Percentiles rank a stretch among this genome's conserved stretches.
Evolutionary conservation across 2,113 vertebrate genomes (phyloP).

Genomic region (Aleadryas rufinucha): DNA sequence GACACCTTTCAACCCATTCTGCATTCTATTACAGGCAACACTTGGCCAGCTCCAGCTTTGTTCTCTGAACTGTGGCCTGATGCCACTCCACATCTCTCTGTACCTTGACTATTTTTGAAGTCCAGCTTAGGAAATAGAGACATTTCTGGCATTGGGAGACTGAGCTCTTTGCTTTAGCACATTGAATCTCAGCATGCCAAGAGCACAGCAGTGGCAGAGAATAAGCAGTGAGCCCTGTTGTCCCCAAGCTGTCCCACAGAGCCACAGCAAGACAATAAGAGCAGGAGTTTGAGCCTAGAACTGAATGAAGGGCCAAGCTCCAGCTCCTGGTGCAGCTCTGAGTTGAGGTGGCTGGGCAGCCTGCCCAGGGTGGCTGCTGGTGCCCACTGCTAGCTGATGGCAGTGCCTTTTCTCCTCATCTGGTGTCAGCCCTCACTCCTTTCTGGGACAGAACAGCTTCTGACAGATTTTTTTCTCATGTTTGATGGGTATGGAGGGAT

Average conservation of each 20-base stretch:
- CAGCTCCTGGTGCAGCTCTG: neutral
- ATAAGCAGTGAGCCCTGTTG: neutral
- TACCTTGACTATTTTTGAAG: neutral
- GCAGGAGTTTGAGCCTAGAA: neutral
- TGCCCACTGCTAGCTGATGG: neutral
- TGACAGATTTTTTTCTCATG: neutral
- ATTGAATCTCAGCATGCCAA: neutral
- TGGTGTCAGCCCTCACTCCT: neutral
- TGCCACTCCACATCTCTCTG: neutral
- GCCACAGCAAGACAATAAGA: neutral
- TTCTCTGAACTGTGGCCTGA: neutral
- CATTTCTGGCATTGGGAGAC: neutral
- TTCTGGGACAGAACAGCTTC: neutral
- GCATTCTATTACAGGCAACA: neutral
- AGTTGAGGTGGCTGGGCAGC: neutral
- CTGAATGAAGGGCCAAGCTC: neutral
- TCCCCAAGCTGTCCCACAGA: neutral
- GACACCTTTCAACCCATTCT: neutral
- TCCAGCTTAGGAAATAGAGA: neutral
- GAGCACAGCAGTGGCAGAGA: neutral
- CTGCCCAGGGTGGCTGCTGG: neutral
- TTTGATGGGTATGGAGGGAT: neutral
- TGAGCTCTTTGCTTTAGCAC: neutral
- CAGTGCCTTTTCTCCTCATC: neutral
- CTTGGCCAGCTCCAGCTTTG: neutral